Percentiles rank a stretch among this genome's conserved stretches.
These are phyloP conservation scores for Apotomis betuletana DNA, from an alignment of 2,888 invertebrate species.

Conservation along the genomic window DNA sequence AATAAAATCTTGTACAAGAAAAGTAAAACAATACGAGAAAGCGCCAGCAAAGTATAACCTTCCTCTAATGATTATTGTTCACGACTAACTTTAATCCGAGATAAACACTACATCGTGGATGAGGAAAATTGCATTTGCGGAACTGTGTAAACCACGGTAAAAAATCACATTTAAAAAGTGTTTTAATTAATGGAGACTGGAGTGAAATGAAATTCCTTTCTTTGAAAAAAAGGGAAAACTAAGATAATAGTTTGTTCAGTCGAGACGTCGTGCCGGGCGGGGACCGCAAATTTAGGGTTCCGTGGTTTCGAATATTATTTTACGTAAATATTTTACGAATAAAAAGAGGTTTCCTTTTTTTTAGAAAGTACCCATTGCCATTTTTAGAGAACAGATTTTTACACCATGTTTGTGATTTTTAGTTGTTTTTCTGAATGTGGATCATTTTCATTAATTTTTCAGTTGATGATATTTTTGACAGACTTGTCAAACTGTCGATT, in stretches of 20 bases:
- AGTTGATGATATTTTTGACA: too few relatives aligned
- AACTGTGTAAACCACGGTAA: conserved; percentile 49
- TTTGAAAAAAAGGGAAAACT: conserved; percentile 51
- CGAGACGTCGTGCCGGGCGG: conserved; percentile 47
- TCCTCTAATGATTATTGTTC: conserved; percentile 31
- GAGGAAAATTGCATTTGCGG: conserved; percentile 29
- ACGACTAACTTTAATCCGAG: conserved; percentile 37
- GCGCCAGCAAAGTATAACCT: conserved; percentile 18
- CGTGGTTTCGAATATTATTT: neutral
- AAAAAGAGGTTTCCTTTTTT: too few relatives aligned
- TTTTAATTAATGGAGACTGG: conserved; percentile 62
- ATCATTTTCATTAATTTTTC: too few relatives aligned
- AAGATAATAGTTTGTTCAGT: conserved; percentile 59
- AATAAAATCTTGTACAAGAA: conserved; percentile 9
- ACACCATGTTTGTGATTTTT: too few relatives aligned
- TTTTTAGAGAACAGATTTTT: too few relatives aligned
- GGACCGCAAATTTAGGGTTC: conserved; percentile 26
- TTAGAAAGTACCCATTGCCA: too few relatives aligned
- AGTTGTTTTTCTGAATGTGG: too few relatives aligned
- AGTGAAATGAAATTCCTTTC: conserved; percentile 61
- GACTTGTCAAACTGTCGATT: too few relatives aligned
- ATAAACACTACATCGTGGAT: conserved; percentile 27
- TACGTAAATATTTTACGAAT: too few relatives aligned
- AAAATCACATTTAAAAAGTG: conserved; percentile 55
- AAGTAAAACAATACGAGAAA: conserved; percentile 14